These are phyloP conservation scores for Anorthoa munda DNA, from an alignment of 2,888 invertebrate genomes.

Conservation along the genomic window DNA sequence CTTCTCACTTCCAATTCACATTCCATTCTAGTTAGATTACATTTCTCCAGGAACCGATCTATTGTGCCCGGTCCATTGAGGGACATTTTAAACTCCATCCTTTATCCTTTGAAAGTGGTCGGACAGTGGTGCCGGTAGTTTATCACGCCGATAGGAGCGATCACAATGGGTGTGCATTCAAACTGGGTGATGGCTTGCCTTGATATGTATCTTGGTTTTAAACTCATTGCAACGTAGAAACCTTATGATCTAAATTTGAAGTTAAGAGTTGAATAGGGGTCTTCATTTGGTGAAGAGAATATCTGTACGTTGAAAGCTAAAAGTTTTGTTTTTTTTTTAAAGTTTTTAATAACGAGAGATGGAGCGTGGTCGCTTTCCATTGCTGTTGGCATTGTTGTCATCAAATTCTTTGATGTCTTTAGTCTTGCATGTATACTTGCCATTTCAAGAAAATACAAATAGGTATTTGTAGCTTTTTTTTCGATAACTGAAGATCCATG, in stretches of 20 bases:
- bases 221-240: constrained; percentile 38
- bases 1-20: constrained; percentile 39
- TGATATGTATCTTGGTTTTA: constrained; percentile 58
- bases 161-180: constrained; percentile 68
- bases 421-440: background rate
- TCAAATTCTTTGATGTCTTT: background rate
- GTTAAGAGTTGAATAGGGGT: background rate
- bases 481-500: background rate
- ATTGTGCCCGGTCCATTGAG: constrained; percentile 74
- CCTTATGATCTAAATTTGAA: constrained; percentile 34
- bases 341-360: background rate
- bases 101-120: constrained; percentile 81
- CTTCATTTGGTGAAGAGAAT: background rate
- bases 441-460: background rate
- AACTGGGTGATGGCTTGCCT: constrained; percentile 54
- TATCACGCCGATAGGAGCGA: constrained; percentile 80
- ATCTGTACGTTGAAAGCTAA: background rate
- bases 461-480: background rate
- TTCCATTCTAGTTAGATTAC: constrained; percentile 54
- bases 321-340: background rate
- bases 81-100: constrained; percentile 84
- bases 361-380: background rate
- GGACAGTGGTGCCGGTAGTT: constrained; percentile 82
- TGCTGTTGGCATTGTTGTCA: background rate
- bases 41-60: constrained; percentile 58